These are phyloP conservation scores for Clitarchus hookeri DNA, from an alignment of 2,888 invertebrate species.

Conservation along the genomic window DNA sequence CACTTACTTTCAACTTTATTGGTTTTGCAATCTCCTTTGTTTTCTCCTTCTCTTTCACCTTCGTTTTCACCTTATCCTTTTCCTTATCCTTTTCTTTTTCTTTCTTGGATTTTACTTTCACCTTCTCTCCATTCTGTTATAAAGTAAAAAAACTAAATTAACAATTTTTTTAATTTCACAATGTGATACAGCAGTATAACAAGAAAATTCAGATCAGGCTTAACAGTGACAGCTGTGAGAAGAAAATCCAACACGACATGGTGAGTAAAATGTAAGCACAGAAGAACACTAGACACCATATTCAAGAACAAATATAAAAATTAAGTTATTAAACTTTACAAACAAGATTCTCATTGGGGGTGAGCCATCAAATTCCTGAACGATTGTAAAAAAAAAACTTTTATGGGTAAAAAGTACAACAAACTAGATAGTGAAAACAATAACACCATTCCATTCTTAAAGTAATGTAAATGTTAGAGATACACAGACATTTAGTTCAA, in stretches of 20 bases:
- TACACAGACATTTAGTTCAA: no score
- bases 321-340: background rate
- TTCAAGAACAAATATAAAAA: constrained; percentile 17
- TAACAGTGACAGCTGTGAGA: background rate
- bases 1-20: constrained; percentile 12
- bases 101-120: constrained; percentile 32
- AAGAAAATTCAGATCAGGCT: background rate
- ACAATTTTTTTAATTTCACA: background rate
- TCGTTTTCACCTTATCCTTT: background rate
- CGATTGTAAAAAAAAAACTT: no score
- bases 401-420: no score
- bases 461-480: no score
- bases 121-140: constrained; percentile 30
- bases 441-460: no score
- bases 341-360: no score
- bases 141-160: background rate
- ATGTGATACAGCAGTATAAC: background rate
- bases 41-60: constrained; percentile 31
- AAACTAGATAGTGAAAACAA: no score
- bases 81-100: constrained; percentile 29
- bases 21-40: constrained; percentile 27
- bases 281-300: background rate
- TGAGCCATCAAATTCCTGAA: no score
- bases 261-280: background rate
- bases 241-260: background rate